Conservation (phyloP, 2,113 vertebrate species). For the Ranitomeya imitator region DNA sequence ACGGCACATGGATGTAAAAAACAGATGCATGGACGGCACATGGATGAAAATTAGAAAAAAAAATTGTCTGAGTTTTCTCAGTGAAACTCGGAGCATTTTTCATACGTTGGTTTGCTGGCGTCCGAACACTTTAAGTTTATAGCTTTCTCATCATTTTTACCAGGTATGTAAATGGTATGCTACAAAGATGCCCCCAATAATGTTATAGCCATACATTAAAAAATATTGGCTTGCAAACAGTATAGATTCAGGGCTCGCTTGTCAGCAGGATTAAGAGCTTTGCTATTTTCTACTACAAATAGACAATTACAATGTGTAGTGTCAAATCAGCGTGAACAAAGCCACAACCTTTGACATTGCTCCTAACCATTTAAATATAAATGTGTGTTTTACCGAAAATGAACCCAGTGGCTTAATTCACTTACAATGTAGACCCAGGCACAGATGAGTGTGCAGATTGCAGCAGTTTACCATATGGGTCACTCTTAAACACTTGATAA, state of each 20-base stretch:
- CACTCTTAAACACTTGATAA: conserved; percentile 57
- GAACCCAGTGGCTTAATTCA: conserved; percentile 31
- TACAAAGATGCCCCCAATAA: background rate
- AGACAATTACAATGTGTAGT: background rate
- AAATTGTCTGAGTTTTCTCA: too few species aligned
- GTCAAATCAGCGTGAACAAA: background rate
- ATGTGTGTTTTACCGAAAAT: conserved; percentile 29
- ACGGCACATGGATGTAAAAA: too few species aligned
- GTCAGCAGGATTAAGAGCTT: background rate
- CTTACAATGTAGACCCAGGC: conserved; percentile 22
- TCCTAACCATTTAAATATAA: background rate
- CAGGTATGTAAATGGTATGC: background rate
- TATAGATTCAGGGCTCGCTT: background rate
- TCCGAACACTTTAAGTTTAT: background rate
- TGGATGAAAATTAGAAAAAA: too few species aligned
- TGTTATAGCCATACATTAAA: background rate
- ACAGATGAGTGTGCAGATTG: conserved; percentile 47
- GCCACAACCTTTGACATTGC: background rate
- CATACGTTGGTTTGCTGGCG: too few species aligned
- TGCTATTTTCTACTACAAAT: background rate
- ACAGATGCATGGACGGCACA: too few species aligned
- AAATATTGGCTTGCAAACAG: background rate
- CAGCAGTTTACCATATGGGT: conserved; percentile 54
- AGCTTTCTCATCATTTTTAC: background rate
- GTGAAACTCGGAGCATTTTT: too few species aligned